These are phyloP conservation scores for Perca schrenkii DNA, from an alignment of 2,113 vertebrate genomes.

Conservation along the genomic window DNA sequence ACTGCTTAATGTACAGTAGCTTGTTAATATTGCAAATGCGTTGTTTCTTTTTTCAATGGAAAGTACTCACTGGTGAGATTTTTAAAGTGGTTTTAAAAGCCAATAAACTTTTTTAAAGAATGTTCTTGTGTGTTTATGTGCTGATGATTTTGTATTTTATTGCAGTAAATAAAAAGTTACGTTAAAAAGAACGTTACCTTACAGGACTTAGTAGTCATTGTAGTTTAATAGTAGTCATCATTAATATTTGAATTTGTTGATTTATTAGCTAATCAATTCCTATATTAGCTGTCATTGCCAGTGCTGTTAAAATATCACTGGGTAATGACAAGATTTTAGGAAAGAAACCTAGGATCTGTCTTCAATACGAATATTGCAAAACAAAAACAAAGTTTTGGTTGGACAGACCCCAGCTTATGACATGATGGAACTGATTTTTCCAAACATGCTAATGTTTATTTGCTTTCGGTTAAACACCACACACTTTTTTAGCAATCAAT, in stretches of 20 bases:
- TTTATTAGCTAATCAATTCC: neutral
- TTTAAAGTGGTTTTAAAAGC: slow-evolving; percentile 99
- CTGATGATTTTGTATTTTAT: slow-evolving; percentile 42
- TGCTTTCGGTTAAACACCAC: slow-evolving; percentile 30
- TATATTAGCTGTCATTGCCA: neutral
- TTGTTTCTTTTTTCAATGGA: slow-evolving; percentile 96
- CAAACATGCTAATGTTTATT: slow-evolving; percentile 38
- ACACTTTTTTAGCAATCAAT: slow-evolving; percentile 37
- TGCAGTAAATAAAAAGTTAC: slow-evolving; percentile 26
- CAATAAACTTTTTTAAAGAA: slow-evolving; percentile 96
- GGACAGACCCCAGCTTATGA: neutral
- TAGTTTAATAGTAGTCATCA: neutral
- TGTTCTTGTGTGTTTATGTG: slow-evolving; percentile 37
- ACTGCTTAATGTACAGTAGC: slow-evolving; percentile 98
- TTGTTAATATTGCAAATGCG: slow-evolving; percentile 95
- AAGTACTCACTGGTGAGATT: slow-evolving; percentile 99
- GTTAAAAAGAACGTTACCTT: slow-evolving; percentile 9
- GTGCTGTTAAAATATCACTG: neutral
- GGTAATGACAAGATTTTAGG: neutral
- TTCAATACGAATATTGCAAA: neutral
- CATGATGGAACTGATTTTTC: neutral
- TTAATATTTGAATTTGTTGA: neutral
- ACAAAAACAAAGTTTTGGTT: slow-evolving; percentile 1
- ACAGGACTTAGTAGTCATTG: slow-evolving; percentile 10
- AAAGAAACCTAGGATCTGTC: neutral